Evolutionary conservation across 2,888 invertebrate genomes (phyloP).

Genomic region (Pollenia labialis): DNA sequence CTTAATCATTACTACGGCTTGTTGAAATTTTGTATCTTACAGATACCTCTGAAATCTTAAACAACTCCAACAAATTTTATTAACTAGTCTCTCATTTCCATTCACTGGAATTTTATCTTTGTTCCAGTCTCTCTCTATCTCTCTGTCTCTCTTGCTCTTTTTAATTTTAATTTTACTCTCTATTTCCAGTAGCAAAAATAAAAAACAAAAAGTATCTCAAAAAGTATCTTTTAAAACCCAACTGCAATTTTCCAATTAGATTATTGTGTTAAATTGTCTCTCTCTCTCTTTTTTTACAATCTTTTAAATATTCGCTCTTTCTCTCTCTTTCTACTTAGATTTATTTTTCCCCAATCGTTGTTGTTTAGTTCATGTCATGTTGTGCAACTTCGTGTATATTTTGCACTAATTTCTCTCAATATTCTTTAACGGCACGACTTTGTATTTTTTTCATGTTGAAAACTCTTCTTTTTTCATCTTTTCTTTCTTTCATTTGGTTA

Average conservation of each 20-base stretch:
- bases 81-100: not conserved
- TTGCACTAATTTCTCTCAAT: conserved; percentile 73
- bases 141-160: not conserved
- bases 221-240: conserved; percentile 45
- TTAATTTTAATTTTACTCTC: not conserved
- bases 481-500: conserved; percentile 7
- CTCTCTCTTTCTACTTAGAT: not conserved
- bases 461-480: conserved; percentile 26
- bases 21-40: conserved; percentile 47
- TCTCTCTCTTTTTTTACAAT: conserved; percentile 12
- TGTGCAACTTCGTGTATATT: conserved; percentile 69
- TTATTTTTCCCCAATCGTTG: conserved; percentile 3
- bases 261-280: conserved; percentile 32
- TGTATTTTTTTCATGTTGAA: conserved; percentile 3
- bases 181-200: not conserved
- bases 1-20: conserved; percentile 19
- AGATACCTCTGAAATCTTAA: conserved; percentile 26
- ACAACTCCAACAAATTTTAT: not conserved
- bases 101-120: too few species aligned
- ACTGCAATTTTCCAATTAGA: conserved; percentile 69
- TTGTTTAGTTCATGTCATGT: conserved; percentile 66
- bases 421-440: conserved; percentile 66
- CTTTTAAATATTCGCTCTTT: not conserved
- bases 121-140: conserved; percentile 38
- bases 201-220: conserved; percentile 12